phyloP scores from a whole-genome alignment of 2,113 vertebrate species.

The Uria aalge region DNA sequence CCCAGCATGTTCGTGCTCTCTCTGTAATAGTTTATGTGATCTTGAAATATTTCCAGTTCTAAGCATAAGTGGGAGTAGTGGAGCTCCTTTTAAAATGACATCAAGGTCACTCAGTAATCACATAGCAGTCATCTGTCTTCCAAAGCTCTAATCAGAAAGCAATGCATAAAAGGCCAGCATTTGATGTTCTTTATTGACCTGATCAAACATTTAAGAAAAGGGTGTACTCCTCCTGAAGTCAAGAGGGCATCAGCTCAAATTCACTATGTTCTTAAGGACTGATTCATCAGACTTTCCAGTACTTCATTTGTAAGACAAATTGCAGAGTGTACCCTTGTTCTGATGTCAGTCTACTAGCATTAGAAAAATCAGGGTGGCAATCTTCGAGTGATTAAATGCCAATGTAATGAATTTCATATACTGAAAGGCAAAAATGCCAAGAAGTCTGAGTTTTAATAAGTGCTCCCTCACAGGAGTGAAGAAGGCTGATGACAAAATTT shows the following conservation, averaged over 20 bases:
- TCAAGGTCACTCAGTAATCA: background rate
- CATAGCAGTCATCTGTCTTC: background rate
- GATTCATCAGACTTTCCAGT: background rate
- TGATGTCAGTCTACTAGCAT: background rate
- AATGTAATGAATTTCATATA: background rate
- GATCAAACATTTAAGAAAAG: background rate
- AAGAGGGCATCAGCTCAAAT: background rate
- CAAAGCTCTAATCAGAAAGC: background rate
- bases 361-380: background rate
- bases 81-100: background rate
- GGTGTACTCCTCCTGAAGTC: background rate
- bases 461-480: background rate
- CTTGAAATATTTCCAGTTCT: conserved; percentile 3
- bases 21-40: background rate
- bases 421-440: background rate
- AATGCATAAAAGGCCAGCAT: background rate
- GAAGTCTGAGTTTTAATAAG: background rate
- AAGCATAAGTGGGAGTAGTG: background rate
- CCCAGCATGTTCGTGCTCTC: rapidly evolving
- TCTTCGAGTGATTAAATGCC: background rate
- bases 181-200: background rate
- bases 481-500: background rate
- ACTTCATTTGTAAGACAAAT: conserved; percentile 3
- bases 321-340: background rate
- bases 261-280: background rate